A percentile compares a stretch with the other conserved stretches of the same genome.
Conservation (phyloP, 1,140 invertebrate species). For the Habropoda laboriosa region DNA sequence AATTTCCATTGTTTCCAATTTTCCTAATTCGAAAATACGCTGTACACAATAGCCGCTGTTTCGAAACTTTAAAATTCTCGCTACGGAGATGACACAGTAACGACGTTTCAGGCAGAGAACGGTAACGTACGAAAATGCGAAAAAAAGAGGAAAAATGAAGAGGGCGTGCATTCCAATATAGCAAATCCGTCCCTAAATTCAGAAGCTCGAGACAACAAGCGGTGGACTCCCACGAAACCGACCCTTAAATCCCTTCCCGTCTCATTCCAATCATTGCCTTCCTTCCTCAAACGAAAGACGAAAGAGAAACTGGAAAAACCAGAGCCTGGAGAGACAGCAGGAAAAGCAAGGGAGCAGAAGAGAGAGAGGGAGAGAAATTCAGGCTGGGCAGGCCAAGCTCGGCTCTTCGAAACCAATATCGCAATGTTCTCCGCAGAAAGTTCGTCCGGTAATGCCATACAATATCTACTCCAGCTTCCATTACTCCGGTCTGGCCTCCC, state of each 20-base stretch:
- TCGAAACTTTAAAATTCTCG: too few species aligned
- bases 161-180: background rate
- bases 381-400: constrained; percentile 41
- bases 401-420: constrained; percentile 78
- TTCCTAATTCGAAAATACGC: too few species aligned
- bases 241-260: constrained; percentile 27
- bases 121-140: background rate
- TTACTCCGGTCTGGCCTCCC: constrained; percentile 74
- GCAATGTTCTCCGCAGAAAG: constrained; percentile 77
- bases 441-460: constrained; percentile 79
- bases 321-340: background rate
- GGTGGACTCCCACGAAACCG: constrained; percentile 1
- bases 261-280: constrained; percentile 39
- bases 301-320: constrained; percentile 20
- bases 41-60: too few species aligned
- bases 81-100: background rate
- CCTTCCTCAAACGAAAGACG: constrained; percentile 16
- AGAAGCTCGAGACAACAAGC: background rate
- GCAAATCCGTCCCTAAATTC: constrained; percentile 3
- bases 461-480: constrained; percentile 80
- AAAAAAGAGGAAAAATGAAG: background rate
- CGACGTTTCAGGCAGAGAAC: too few species aligned
- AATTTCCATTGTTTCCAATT: too few species aligned
- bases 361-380: constrained; percentile 44
- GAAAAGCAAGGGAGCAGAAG: too few species aligned